Conservation (phyloP, 2,113 vertebrate species). For the Cinclus cinclus region DNA sequence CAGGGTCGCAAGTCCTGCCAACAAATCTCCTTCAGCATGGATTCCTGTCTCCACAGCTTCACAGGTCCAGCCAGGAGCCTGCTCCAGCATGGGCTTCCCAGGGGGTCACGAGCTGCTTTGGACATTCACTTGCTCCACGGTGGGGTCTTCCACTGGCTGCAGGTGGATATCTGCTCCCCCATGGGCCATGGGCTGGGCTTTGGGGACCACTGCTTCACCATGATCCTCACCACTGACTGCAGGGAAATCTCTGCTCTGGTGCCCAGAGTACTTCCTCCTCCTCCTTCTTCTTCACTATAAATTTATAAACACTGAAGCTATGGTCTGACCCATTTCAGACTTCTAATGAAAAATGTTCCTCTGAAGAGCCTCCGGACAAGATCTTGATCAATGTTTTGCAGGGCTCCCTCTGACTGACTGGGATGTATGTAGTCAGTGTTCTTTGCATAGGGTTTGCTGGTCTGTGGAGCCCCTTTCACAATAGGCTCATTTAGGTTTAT, state of each 20-base stretch:
- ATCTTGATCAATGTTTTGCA: background rate
- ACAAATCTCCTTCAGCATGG: background rate
- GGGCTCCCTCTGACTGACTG: background rate
- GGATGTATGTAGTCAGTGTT: background rate
- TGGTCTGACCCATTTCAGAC: background rate
- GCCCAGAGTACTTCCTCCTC: background rate
- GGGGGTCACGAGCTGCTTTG: background rate
- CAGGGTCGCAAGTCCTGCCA: background rate
- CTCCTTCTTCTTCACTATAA: background rate
- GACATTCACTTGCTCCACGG: background rate
- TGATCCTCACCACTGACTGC: background rate
- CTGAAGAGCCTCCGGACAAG: background rate
- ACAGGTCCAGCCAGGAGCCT: background rate
- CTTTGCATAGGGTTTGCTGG: background rate
- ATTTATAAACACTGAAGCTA: background rate
- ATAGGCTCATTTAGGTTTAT: background rate
- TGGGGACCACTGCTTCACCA: accelerated
- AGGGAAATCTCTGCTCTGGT: background rate
- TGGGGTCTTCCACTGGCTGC: background rate
- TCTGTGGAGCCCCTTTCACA: background rate
- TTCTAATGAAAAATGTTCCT: background rate
- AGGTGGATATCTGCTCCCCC: background rate
- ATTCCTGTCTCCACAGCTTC: background rate
- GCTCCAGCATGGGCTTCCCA: background rate
- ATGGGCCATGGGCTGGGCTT: background rate